phyloP scores from a whole-genome alignment of 2,797 vertebrate species.

The Enteromius argenteus region DNA sequence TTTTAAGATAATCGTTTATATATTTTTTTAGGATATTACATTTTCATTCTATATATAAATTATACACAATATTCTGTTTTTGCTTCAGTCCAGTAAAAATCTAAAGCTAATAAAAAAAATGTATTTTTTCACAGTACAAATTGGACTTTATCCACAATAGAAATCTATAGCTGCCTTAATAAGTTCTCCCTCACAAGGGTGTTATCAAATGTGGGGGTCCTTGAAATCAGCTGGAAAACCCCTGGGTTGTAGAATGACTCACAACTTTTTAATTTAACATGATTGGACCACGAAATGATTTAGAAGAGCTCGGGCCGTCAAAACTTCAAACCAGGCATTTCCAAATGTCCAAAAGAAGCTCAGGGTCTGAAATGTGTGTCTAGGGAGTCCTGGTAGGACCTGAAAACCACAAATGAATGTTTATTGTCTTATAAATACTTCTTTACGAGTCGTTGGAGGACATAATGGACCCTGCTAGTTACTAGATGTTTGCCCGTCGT shows the following conservation, averaged over 20 bases:
- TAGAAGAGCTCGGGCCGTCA: not conserved
- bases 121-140: not conserved
- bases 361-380: not conserved
- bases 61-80: not conserved
- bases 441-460: not conserved
- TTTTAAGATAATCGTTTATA: not conserved
- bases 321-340: not conserved
- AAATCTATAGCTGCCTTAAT: not conserved
- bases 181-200: not conserved
- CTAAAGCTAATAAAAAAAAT: no score
- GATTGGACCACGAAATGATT: not conserved
- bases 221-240: not conserved
- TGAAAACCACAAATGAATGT: not conserved
- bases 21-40: not conserved
- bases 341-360: not conserved
- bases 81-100: not conserved
- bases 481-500: not conserved
- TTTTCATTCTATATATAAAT: not conserved
- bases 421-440: not conserved
- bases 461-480: slow-evolving; percentile 3
- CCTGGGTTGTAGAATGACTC: not conserved
- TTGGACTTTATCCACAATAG: not conserved
- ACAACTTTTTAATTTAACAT: not conserved
- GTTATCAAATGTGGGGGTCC: not conserved
- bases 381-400: not conserved